Base-by-base conservation (phyloP, 2,797 vertebrate species). In the Chrysocyon brachyurus region DNA sequence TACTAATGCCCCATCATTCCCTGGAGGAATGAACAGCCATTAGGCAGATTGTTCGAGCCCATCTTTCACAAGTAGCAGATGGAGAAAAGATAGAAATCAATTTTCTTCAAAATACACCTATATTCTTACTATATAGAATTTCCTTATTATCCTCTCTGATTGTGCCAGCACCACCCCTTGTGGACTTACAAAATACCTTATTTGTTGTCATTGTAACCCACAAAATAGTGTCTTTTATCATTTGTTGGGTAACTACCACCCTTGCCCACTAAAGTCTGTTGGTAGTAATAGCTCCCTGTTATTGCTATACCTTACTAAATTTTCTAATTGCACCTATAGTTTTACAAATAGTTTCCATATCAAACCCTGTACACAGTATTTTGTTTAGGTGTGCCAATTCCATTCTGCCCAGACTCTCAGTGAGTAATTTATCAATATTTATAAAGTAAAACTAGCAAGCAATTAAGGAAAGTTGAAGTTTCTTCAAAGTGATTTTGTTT, bases 361-460 rank as follows among this genome's bases (percentile, higher is more conserved):
- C 17, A 75, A 40, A 54, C 14, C 77, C 73, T 81, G 33, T 33
- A 73, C 1, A 81, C 16, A 0, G 24, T 90, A 56, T 22, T 86
- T 46, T 73, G 24, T 52, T 68, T 73, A 3, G 19, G 31, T n/a
- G 12, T 85, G 33, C 8, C 26, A 81, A 15, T 52, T 91, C 12
- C 16, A 83, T 92, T 33, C 64, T 86, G 10, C 26, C 40, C 36
- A 52, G 6, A 81, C 7, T 6, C 11, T 57, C 75, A 68, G 4
- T 59, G 49, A 31, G 93, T 87, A n/a, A 82, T 66, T 95, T 83
- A 93, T 83, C 49, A 86, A 87, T 72, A 87, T 91, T 86, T 83
- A 78, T n/a, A 59, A 93, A 82, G 9, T 88, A 10, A 93, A 93
- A 72, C 82, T 19, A 95, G 36, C 21, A 95, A 56, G n/a, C 31